Percentiles rank a stretch among this genome's conserved stretches.
Evolutionary conservation across 2,888 invertebrate species (phyloP).

Genomic region (Chloromyia formosa): DNA sequence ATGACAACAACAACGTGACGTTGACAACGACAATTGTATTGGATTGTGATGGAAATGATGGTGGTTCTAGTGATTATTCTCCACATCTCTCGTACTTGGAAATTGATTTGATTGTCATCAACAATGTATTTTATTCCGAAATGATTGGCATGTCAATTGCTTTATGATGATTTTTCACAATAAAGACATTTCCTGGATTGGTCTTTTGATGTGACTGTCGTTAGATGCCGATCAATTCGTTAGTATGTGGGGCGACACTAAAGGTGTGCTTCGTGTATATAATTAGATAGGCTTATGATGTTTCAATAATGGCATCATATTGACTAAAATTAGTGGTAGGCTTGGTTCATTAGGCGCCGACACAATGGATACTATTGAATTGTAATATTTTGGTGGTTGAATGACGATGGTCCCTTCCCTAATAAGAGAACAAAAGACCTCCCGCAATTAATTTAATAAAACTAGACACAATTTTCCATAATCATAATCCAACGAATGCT

Average conservation of each 20-base stretch:
- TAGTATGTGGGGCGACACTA: neutral
- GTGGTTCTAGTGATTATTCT: constrained; percentile 18
- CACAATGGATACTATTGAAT: neutral
- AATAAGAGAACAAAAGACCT: no score
- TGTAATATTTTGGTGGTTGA: no score
- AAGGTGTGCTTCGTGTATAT: neutral
- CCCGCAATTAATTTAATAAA: no score
- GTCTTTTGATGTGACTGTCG: neutral
- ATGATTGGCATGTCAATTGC: constrained; percentile 42
- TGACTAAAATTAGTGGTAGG: neutral
- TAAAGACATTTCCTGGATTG: constrained; percentile 43
- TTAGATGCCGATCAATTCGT: neutral
- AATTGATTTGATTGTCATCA: constrained; percentile 37
- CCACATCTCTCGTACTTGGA: neutral
- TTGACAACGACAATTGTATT: neutral
- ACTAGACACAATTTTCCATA: no score
- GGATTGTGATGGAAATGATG: neutral
- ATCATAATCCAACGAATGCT: no score
- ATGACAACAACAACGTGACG: neutral
- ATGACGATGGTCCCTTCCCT: no score
- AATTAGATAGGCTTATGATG: neutral
- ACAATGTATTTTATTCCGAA: constrained; percentile 12
- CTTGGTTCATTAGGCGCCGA: neutral
- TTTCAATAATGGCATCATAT: neutral
- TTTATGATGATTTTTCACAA: constrained; percentile 42